Conservation (phyloP, 2,888 invertebrate species). For the Ethmia dodecea region DNA sequence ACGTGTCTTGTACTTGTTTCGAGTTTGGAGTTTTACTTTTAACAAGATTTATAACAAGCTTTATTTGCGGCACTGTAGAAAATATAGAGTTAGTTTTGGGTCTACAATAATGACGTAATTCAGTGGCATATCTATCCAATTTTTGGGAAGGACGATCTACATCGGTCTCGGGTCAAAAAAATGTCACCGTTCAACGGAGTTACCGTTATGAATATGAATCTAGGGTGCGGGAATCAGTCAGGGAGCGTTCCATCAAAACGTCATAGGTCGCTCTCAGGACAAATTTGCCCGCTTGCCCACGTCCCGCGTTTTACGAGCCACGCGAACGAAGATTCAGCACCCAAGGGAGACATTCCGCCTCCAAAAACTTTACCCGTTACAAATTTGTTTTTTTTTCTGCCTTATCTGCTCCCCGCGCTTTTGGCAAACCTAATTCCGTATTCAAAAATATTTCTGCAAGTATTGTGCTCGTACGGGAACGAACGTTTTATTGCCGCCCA, state of each 20-base stretch:
- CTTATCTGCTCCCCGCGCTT: slow-evolving; percentile 76
- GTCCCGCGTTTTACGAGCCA: slow-evolving; percentile 75
- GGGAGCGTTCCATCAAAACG: slow-evolving; percentile 75
- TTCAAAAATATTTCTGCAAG: slow-evolving; percentile 78
- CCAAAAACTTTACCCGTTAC: slow-evolving; percentile 78
- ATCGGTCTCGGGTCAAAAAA: slow-evolving; percentile 45
- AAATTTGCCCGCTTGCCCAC: slow-evolving; percentile 76
- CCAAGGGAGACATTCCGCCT: slow-evolving; percentile 75
- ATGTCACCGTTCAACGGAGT: slow-evolving; percentile 48
- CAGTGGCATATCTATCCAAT: slow-evolving; percentile 32
- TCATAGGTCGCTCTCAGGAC: slow-evolving; percentile 76
- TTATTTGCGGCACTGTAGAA: slow-evolving; percentile 12
- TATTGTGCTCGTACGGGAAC: slow-evolving; percentile 73
- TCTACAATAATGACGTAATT: slow-evolving; percentile 20
- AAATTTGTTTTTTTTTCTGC: slow-evolving; percentile 77
- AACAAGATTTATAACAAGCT: slow-evolving; percentile 38
- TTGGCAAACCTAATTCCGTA: slow-evolving; percentile 77
- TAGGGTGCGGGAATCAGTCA: slow-evolving; percentile 67
- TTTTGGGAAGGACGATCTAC: slow-evolving; percentile 32
- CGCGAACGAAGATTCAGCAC: slow-evolving; percentile 77
- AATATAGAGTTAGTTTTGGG: not conserved
- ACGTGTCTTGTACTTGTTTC: slow-evolving; percentile 36
- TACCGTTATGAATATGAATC: slow-evolving; percentile 75
- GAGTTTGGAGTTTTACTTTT: slow-evolving; percentile 40
- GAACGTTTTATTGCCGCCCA: slow-evolving; percentile 73